phyloP scores from a whole-genome alignment of 2,113 vertebrate species.

The Chaenogobius annularis region DNA sequence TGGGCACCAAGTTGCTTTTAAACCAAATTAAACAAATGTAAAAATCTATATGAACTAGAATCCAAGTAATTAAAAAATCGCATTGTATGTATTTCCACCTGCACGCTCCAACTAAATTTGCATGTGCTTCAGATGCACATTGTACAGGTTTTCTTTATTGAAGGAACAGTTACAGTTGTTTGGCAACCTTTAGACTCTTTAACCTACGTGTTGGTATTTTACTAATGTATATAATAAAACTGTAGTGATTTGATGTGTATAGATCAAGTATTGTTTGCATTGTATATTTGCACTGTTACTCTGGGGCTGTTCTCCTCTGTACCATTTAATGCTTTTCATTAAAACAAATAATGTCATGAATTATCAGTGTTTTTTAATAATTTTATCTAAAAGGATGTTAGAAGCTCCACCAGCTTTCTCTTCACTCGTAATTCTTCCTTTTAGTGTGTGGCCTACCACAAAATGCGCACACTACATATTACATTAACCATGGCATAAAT shows the following conservation, averaged over 20 bases:
- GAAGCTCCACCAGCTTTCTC: not conserved
- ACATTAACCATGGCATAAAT: not conserved
- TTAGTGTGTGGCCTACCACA: not conserved
- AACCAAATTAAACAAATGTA: not conserved
- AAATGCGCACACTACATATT: not conserved
- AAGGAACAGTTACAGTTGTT: slow-evolving; percentile 33
- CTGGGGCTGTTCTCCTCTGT: slow-evolving; percentile 56
- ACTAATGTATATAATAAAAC: slow-evolving; percentile 58
- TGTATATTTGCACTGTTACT: slow-evolving; percentile 72
- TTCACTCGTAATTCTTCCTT: not conserved
- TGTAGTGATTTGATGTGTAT: slow-evolving; percentile 69
- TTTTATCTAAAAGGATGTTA: not conserved
- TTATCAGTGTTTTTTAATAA: not conserved
- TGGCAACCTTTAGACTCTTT: slow-evolving; percentile 41
- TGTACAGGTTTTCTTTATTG: slow-evolving; percentile 42
- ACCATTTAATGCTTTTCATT: slow-evolving; percentile 72
- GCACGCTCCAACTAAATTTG: slow-evolving; percentile 59
- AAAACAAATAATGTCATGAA: slow-evolving; percentile 52
- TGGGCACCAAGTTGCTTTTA: slow-evolving; percentile 3
- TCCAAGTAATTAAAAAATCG: slow-evolving; percentile 5
- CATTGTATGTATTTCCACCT: slow-evolving; percentile 44
- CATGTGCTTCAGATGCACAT: slow-evolving; percentile 65
- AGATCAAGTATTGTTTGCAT: slow-evolving; percentile 61
- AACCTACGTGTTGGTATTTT: slow-evolving; percentile 59
- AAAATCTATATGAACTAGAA: slow-evolving; percentile 25